Evolutionary conservation across 1,140 invertebrate genomes (phyloP), one percentile per base, ranked within the genome.

Genomic region (Oreohelix idahoensis): DNA sequence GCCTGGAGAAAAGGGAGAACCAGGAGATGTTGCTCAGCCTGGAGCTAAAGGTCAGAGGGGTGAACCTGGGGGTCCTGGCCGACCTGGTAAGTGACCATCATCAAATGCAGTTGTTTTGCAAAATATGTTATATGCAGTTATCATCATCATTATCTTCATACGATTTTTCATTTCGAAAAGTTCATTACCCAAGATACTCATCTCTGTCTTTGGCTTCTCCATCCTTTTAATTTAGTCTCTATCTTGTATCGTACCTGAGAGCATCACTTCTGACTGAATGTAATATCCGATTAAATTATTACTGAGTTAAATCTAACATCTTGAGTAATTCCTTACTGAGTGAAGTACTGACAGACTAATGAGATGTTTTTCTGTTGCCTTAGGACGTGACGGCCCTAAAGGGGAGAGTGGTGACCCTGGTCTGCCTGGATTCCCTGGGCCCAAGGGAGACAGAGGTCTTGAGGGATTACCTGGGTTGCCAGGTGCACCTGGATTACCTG

Each of bases 21-120:
- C 81, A 39, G 88, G 89, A 78, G 58, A 70, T 29, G 81, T 86
- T 78, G 86, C 88, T 71, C 58, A 82, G 26, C 70, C 84, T 51
- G 90, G 90, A 82, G 77, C 81, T 1, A 84, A 83, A 51, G 89
- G 88, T 36, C 39, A 71, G 13, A 89, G 89, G 74, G 89, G 89
- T 78, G 86, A 88, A 58, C 17, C 85, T 32, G 89, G 90, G 39
- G 71, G 79, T 35, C 84, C 84, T 36, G 88, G 89, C 75, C 75
- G 35, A 45, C 53, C 85, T 23, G 89, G 87, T 84, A 32, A 66
- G 63, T 66, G 63, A 66, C 63, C 8, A 5, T 17, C 5, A 10
- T 29, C 8, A 66, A 66, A 32, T 66, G 42, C 15, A 8, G 15
- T 45, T 15, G 15, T 45, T 8, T 5, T 45, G 5, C 5, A 45